phyloP scores from a whole-genome alignment of 2,797 vertebrate genomes.

The Lagocephalus sceleratus region DNA sequence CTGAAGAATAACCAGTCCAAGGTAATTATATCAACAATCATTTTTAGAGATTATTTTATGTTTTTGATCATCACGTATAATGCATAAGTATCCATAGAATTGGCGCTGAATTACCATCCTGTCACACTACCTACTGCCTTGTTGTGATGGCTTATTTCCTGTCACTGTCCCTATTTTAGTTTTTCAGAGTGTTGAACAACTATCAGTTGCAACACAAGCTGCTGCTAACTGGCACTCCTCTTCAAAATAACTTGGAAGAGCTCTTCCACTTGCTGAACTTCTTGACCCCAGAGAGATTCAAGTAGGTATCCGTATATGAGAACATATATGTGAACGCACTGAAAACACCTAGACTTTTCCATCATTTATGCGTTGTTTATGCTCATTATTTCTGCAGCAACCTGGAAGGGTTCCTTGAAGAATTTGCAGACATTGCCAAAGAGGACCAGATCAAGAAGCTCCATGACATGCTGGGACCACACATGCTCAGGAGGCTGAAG shows the following conservation, averaged over 20 bases:
- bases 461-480: slow-evolving; percentile 97
- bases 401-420: slow-evolving; percentile 95
- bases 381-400: slow-evolving; percentile 75
- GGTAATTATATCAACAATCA: slow-evolving; percentile 59
- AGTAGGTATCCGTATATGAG: slow-evolving; percentile 76
- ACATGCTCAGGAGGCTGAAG: slow-evolving; percentile 96
- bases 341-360: not conserved
- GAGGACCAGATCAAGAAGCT: slow-evolving; percentile 99
- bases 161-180: slow-evolving; percentile 69
- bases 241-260: slow-evolving; percentile 98
- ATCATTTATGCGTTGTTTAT: slow-evolving; percentile 3
- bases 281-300: slow-evolving; percentile 93
- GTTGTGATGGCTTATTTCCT: not conserved
- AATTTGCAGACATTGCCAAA: slow-evolving; percentile 98
- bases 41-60: not conserved
- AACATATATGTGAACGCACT: not conserved
- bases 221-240: slow-evolving; percentile 93
- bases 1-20: slow-evolving; percentile 99
- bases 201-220: slow-evolving; percentile 97
- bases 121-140: not conserved
- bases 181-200: slow-evolving; percentile 94
- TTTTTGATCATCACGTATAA: not conserved
- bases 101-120: not conserved
- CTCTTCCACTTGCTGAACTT: slow-evolving; percentile 97
- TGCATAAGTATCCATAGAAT: not conserved